Conservation (phyloP, 1,140 invertebrate species). For the Drosophila sechellia region DNA sequence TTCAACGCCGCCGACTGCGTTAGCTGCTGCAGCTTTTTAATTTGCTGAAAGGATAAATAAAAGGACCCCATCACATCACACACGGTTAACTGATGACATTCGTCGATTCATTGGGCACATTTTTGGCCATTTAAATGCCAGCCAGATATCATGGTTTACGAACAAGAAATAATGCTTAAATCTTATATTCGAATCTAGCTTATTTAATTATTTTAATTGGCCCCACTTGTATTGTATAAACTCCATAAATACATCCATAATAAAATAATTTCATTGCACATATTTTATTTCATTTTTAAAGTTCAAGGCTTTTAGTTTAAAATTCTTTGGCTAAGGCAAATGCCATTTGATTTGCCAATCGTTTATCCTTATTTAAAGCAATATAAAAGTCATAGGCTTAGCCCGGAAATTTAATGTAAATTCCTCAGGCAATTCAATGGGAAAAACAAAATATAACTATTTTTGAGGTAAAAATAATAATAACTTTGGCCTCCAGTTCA, state of each 20-base stretch:
- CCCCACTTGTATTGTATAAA: no score
- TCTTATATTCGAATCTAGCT: no score
- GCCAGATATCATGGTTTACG: no score
- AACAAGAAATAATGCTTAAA: no score
- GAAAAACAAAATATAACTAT: neutral
- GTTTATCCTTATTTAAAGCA: neutral
- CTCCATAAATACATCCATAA: no score
- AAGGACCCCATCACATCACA: constrained; percentile 1
- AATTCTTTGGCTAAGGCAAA: no score
- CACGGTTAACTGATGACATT: constrained; percentile 15
- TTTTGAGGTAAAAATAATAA: neutral
- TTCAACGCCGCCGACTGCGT: constrained; percentile 83
- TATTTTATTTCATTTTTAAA: neutral
- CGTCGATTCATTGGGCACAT: neutral
- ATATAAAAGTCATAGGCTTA: neutral
- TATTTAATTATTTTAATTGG: no score
- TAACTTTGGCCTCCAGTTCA: neutral
- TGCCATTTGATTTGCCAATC: no score
- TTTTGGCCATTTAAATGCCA: no score
- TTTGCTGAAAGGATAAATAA: constrained; percentile 73
- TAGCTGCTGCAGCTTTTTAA: constrained; percentile 84
- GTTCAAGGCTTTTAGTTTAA: neutral
- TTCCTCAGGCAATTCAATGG: neutral
- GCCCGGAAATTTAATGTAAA: neutral
- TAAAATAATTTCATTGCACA: neutral